These are phyloP conservation scores for Habropoda laboriosa DNA, from an alignment of 1,140 invertebrate species.

Conservation along the genomic window DNA sequence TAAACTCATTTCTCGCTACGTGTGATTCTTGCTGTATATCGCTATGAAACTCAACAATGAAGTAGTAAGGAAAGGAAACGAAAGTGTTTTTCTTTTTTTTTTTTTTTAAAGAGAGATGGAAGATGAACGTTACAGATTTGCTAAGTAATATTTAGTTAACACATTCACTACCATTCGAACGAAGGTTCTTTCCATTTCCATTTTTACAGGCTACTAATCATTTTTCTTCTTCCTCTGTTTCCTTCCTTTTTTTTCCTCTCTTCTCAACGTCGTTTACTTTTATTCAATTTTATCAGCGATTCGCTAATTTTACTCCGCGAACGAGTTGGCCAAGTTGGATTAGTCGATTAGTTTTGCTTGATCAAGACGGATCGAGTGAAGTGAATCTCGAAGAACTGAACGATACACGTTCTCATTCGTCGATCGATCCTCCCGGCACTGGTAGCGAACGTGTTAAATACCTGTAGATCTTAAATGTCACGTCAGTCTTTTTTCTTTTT, in stretches of 20 bases:
- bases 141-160: conserved; percentile 30
- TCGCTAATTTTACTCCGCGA: neutral
- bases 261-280: neutral
- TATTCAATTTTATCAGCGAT: neutral
- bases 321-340: neutral
- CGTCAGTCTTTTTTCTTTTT: conserved; percentile 54
- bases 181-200: neutral
- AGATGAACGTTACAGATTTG: conserved; percentile 23
- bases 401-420: neutral
- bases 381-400: too few relatives aligned
- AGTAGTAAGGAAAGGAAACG: neutral
- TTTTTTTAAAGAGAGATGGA: conserved; percentile 27
- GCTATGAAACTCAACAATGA: conserved; percentile 9
- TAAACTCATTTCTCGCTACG: conserved; percentile 12
- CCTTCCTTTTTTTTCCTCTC: neutral
- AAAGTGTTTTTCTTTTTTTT: too few relatives aligned
- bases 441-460: conserved; percentile 33
- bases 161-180: conserved; percentile 27
- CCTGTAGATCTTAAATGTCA: conserved; percentile 36
- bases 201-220: neutral
- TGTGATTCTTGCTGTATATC: neutral
- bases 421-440: neutral
- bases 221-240: neutral
- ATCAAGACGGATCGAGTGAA: conserved; percentile 5
- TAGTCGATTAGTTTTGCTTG: neutral